Percentiles rank a stretch among this genome's conserved stretches.
Conservation (phyloP, 2,888 invertebrate genomes). For the Megalurothrips usitatus region DNA sequence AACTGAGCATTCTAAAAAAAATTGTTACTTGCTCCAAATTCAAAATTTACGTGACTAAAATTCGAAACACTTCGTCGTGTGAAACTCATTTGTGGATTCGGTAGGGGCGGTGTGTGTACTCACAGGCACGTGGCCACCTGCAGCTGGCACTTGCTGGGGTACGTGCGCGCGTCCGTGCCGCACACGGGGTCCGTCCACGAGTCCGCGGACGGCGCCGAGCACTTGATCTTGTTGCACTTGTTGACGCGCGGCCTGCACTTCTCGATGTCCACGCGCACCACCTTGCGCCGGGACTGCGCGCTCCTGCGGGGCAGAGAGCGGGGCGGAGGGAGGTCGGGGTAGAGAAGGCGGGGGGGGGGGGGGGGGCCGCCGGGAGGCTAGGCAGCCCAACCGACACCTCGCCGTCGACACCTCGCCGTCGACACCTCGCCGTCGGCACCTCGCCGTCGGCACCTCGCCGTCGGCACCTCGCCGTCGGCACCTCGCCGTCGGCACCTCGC, state of each 20-base stretch:
- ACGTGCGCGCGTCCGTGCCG: constrained; percentile 82
- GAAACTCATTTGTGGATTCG: too few species aligned
- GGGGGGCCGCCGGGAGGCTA: background rate
- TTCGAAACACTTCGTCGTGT: too few species aligned
- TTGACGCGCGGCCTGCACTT: constrained; percentile 70
- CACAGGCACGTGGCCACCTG: constrained; percentile 80
- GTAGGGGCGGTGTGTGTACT: too few species aligned
- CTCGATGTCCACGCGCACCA: constrained; percentile 69
- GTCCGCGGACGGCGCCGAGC: constrained; percentile 37
- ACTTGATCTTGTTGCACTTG: constrained; percentile 68
- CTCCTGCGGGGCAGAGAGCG: background rate
- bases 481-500: too few species aligned
- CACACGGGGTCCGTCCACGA: constrained; percentile 61
- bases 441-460: too few species aligned
- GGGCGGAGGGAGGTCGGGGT: background rate
- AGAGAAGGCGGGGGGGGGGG: background rate
- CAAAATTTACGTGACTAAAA: too few species aligned
- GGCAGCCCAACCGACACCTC: background rate
- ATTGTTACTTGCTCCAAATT: too few species aligned
- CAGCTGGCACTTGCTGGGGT: constrained; percentile 75
- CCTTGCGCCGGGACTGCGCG: constrained; percentile 53
- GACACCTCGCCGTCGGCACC: too few species aligned
- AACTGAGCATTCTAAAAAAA: background rate
- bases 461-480: background rate
- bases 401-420: too few species aligned